Base-by-base conservation (phyloP, 2,797 vertebrate species). In the Melanotaenia trifasciata region DNA sequence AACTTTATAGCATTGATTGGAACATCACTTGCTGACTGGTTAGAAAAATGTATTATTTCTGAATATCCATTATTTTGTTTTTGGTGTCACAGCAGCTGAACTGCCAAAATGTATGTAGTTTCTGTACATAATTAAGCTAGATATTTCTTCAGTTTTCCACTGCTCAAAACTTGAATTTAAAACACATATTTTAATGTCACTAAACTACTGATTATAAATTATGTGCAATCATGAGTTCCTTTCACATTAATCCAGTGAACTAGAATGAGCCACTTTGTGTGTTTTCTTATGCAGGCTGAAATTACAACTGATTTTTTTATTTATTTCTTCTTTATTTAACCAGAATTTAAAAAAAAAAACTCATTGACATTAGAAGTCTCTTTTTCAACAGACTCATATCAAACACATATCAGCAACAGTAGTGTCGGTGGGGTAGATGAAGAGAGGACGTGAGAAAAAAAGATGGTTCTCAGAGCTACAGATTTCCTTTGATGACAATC, bases 21-120 rank as follows among this genome's bases (percentile, higher is more conserved):
- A 57, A 20, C 3, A 22, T 47, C 33, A 62, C 20, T 40, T 54
- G 68, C 11, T 75, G 63, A 66, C 30, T 69, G 58, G 51, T 58
- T 72, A 57, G 35, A 69, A 64, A 80, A 74, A 56, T 59, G 35
- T 33, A 11, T 59, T 59, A 38, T 4, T 24, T 60, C n/a, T 53
- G 20, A 59, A 18, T 5, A 26, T 57, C 33, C 60, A 20, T 71
- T 66, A 73, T 36, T 75, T 56, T 83, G 64, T 66, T 80, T 60
- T 57, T 74, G 70, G 66, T 72, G 51, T 60, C 70, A 57, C 70
- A 53, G 59, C 12, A 20, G 56, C 5, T 74, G 50, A 76, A 59
- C 60, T 35, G 63, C 30, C 3, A 30, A 69, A 20, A 59, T 63
- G 11, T 4, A 47, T 50, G 50, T 60, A 14, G 63, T 58, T 59